Evolutionary conservation across 2,113 vertebrate species (phyloP).

Genomic region (Amphilophus citrinellus): DNA sequence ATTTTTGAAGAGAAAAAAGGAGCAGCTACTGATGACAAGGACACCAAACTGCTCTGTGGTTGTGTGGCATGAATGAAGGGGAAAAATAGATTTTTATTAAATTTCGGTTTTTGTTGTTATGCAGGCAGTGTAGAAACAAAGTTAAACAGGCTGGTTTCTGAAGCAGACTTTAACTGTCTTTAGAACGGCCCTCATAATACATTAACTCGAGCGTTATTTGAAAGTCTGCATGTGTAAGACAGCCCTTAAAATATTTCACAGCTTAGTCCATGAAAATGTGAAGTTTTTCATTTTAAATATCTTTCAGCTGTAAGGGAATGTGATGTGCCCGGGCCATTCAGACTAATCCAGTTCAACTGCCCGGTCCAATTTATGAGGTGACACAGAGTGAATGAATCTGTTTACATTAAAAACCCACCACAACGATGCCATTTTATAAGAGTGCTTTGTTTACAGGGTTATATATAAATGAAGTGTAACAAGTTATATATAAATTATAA

Average conservation of each 20-base stretch:
- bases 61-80: neutral
- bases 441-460: too few species aligned
- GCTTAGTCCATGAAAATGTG: too few species aligned
- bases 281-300: too few species aligned
- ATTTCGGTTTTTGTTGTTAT: neutral
- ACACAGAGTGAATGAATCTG: neutral
- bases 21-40: neutral
- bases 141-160: neutral
- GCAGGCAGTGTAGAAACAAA: neutral
- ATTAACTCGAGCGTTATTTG: neutral
- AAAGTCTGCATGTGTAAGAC: neutral
- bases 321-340: neutral
- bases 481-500: too few species aligned
- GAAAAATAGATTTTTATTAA: neutral
- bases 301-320: too few species aligned
- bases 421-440: too few species aligned
- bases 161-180: neutral
- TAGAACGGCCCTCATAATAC: neutral
- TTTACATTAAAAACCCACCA: too few species aligned
- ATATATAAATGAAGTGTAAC: too few species aligned
- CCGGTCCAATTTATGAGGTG: neutral
- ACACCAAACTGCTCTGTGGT: neutral
- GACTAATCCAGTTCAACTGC: neutral
- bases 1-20: neutral
- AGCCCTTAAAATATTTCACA: too few species aligned